Conservation (phyloP, 37 sponge, comb jelly and placozoan species). For the Aplysina aerophoba region DNA sequence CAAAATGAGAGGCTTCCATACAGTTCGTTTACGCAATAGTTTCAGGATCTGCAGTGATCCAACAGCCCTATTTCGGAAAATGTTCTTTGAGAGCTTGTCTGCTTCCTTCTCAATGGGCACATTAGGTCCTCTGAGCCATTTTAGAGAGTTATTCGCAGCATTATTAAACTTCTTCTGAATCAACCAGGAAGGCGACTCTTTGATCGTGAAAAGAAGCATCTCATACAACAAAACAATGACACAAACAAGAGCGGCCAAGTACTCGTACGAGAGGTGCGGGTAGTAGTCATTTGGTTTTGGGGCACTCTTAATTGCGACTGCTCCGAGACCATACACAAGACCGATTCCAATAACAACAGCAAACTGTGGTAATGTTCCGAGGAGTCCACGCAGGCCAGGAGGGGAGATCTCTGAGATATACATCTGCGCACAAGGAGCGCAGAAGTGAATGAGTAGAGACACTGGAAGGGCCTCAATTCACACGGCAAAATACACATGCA, state of each 20-base stretch:
- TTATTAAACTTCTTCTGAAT: slow-evolving; percentile 7
- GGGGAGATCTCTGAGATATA: slow-evolving; percentile 81
- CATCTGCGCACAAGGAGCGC: slow-evolving; percentile 44
- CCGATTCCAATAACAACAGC: slow-evolving; percentile 77
- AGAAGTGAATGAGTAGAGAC: background rate
- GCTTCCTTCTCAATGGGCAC: slow-evolving; percentile 41
- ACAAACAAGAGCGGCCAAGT: slow-evolving; percentile 49
- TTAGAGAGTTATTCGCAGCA: slow-evolving; percentile 23
- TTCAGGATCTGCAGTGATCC: slow-evolving; percentile 25
- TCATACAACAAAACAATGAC: slow-evolving; percentile 54
- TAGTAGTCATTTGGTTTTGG: background rate
- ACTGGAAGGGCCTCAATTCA: background rate
- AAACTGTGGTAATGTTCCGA: slow-evolving; percentile 78
- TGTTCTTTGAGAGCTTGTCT: slow-evolving; percentile 18
- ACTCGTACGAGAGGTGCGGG: slow-evolving; percentile 38
- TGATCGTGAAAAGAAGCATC: slow-evolving; percentile 55
- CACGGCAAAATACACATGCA: background rate
- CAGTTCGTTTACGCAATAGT: slow-evolving; percentile 22
- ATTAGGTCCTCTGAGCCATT: slow-evolving; percentile 47
- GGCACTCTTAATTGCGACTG: background rate
- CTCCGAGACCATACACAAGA: slow-evolving; percentile 56
- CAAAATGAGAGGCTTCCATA: slow-evolving; percentile 47
- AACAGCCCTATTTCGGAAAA: slow-evolving; percentile 3
- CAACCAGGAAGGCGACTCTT: slow-evolving; percentile 83
- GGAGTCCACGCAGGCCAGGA: slow-evolving; percentile 56